Percentiles rank a stretch among this genome's conserved stretches.
phyloP scores from a whole-genome alignment of 2,888 invertebrate genomes.

The Cheilosia variabilis region DNA sequence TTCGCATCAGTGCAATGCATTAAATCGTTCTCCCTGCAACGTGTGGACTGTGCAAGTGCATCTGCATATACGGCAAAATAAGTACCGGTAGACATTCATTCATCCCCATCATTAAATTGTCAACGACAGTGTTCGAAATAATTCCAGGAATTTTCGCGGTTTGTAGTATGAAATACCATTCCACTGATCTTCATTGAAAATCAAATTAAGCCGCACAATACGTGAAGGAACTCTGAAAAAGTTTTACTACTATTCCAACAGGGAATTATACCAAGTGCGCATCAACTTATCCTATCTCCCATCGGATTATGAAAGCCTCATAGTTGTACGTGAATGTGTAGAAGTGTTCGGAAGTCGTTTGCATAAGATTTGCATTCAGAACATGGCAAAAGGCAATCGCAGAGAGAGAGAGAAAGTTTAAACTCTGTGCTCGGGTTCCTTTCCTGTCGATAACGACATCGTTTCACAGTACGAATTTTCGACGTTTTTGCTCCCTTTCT shows the following conservation, averaged over 20 bases:
- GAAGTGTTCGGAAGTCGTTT: conserved; percentile 53
- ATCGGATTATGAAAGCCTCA: conserved; percentile 66
- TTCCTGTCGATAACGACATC: conserved; percentile 69
- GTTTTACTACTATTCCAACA: conserved; percentile 57
- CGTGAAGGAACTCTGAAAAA: conserved; percentile 70
- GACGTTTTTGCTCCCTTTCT: neutral
- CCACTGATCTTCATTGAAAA: conserved; percentile 71
- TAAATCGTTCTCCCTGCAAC: conserved; percentile 9
- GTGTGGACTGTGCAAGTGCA: neutral
- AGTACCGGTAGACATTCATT: conserved; percentile 51
- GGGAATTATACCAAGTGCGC: conserved; percentile 68
- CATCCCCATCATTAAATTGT: conserved; percentile 67
- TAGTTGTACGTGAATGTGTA: conserved; percentile 48
- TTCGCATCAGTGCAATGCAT: conserved; percentile 49
- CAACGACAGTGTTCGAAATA: conserved; percentile 66
- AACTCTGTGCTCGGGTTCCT: conserved; percentile 40
- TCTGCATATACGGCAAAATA: conserved; percentile 2
- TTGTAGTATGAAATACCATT: conserved; percentile 62
- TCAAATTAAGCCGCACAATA: conserved; percentile 73
- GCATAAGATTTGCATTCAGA: conserved; percentile 73
- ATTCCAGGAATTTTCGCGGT: conserved; percentile 65
- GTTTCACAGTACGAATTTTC: conserved; percentile 44
- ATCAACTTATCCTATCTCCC: conserved; percentile 70
- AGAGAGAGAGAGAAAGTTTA: conserved; percentile 51
- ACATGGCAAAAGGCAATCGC: conserved; percentile 48